Evolutionary conservation across 2,888 invertebrate species (phyloP), one percentile per base, ranked within the genome.

Genomic region (Bombylius major): DNA sequence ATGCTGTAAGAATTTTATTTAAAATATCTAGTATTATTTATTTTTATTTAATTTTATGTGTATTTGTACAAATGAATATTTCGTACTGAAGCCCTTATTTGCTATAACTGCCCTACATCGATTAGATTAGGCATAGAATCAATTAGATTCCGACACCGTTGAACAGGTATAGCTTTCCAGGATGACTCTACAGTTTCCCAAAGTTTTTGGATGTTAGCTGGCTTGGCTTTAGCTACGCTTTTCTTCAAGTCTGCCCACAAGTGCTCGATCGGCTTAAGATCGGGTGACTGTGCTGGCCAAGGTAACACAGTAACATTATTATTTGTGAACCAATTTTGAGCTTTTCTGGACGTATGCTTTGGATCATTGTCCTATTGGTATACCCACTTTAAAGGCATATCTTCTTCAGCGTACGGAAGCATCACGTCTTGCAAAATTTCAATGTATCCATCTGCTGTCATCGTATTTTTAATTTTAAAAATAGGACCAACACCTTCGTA

Each of bases 281-380:
- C 60, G 11, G 59, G 56, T 5, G 56, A 58, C 39, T 59, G 59
- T 36, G 59, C 54, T 33, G 62, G 59, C 59, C 61, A 61, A 31
- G 34, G 36, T 23, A 61, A 33, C 13, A 62, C 47, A 36, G 53
- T 47, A 32, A 61, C 50, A 13, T 59, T 52, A 42, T 60, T 56
- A 14, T 50, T 48, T 5, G 31, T 42, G 39, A 61, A 59, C 54
- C 59, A 62, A 14, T 54, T 45, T 36, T 58, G 59, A 14, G 52
- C 59, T 36, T 54, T 36, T 42, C 53, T 52, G 47, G 50, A 56
- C 53, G 60, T 57, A 50, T 58, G 53, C 53, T 61, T 59, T 36
- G 36, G 5, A 36, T 61, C 62, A 51, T 61, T 63, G 50, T 63
- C 60, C 33, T 60, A 58, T 51, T 62, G 61, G 50, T 61, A 61